Base-by-base conservation (phyloP, 2,888 invertebrate genomes). In the Macrosoma leucophasiata region DNA sequence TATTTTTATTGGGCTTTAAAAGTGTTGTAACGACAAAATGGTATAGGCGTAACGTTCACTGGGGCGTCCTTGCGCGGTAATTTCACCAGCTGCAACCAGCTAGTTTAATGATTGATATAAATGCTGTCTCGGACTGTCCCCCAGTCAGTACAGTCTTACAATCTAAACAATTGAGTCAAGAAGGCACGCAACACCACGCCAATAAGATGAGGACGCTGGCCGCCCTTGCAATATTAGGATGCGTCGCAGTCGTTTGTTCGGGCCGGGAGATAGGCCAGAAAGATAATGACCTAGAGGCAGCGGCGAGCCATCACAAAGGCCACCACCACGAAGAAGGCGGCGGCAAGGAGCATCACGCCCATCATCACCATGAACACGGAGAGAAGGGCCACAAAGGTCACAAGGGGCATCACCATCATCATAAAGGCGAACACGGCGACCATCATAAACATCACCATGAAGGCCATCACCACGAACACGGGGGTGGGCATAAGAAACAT, bases 361-460 rank as follows among this genome's bases (percentile, higher is more conserved):
- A 90, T 45, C 90, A 91, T 54, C 89, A 90, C 57, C 87, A 88
- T 48, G 87, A 89, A 35, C 86, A 90, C 52, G 90, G 90, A 2
- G 87, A 88, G 34, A 91, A 93, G 57, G 91, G 90, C 0, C 90
- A 92, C 45, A 93, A 93, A 54, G 94, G 93, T 0, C 90, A 92
- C 73, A 90, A 91, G 59, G 87, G 88, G 19, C 88, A 90, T 46
- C 91, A 92, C 54, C 89, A 92, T 55, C 92, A 91, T 75, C 90
- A 93, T 52, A 90, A 93, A 55, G 92, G 90, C 7, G 91, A 91
- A 15, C 90, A 92, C 55, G 92, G 91, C 4, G 85, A 91, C 38
- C 90, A 93, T 58, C 91, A 89, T 30, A 91, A 92, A 55, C 91
- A 93, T 50, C 91, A 92, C 56, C 90, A 93, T 56, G 88, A 86